Evolutionary conservation across 2,113 vertebrate species (phyloP).

Genomic region (Camelus dromedarius): DNA sequence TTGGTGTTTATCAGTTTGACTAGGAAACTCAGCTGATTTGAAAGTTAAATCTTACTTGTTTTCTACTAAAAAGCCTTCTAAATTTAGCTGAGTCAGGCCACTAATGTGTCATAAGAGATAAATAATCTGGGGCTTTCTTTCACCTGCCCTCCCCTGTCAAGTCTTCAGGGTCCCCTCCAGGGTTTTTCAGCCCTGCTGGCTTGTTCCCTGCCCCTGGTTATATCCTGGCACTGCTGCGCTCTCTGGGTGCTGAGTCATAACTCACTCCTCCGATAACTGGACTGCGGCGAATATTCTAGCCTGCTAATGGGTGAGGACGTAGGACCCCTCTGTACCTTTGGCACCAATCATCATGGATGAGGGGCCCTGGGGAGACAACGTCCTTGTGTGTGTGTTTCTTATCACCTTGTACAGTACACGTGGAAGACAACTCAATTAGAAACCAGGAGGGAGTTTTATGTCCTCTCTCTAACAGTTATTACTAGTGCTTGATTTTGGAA

Average conservation of each 20-base stretch:
- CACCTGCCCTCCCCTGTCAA: background rate
- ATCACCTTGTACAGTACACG: background rate
- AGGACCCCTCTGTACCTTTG: background rate
- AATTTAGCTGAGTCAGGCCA: background rate
- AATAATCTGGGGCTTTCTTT: background rate
- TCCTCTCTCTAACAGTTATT: background rate
- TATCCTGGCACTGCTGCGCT: background rate
- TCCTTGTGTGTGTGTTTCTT: background rate
- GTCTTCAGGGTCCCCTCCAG: background rate
- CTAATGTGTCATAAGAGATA: background rate
- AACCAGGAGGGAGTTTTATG: background rate
- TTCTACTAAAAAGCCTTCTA: background rate
- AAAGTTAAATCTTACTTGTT: background rate
- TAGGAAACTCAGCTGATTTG: background rate
- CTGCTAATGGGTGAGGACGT: background rate
- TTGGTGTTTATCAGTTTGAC: background rate
- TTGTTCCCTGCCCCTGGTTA: background rate
- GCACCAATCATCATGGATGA: background rate
- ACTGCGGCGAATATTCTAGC: background rate
- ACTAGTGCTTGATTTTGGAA: background rate
- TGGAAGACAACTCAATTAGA: background rate
- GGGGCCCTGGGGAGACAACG: background rate
- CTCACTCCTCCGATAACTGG: background rate
- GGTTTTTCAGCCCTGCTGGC: background rate
- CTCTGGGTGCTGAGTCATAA: background rate